phyloP scores from a whole-genome alignment of 2,113 vertebrate genomes.

The Poeciliopsis turrubarensis region DNA sequence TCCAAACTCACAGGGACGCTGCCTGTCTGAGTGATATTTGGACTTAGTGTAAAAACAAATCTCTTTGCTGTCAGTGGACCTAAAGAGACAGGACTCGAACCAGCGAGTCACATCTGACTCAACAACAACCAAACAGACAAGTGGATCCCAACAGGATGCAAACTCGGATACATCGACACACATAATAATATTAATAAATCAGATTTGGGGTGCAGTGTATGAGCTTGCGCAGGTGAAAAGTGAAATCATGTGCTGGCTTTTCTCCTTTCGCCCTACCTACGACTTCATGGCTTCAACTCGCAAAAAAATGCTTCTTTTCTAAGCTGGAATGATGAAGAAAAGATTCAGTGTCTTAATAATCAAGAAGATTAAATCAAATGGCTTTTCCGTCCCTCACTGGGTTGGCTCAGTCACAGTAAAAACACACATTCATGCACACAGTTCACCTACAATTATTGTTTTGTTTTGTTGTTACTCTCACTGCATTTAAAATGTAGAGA shows the following conservation, averaged over 20 bases:
- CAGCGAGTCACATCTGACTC: conserved; percentile 58
- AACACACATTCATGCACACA: conserved; percentile 30
- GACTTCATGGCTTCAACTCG: conserved; percentile 50
- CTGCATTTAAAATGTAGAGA: conserved; percentile 9
- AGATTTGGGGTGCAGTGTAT: not conserved
- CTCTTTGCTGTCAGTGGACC: conserved; percentile 54
- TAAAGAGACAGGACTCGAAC: conserved; percentile 57
- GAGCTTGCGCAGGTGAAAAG: conserved; percentile 15
- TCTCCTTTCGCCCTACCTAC: not conserved
- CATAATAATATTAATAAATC: conserved; percentile 11
- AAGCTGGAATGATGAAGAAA: conserved; percentile 31
- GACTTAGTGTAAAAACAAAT: conserved; percentile 45
- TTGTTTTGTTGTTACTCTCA: not conserved
- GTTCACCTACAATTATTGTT: conserved; percentile 1
- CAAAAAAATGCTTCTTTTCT: conserved; percentile 26
- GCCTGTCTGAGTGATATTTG: conserved; percentile 20
- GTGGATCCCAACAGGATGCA: conserved; percentile 23
- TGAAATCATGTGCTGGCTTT: conserved; percentile 42
- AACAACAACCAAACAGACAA: conserved; percentile 18
- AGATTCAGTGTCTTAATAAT: conserved; percentile 37
- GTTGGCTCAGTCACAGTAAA: conserved; percentile 69
- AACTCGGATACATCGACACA: conserved; percentile 22
- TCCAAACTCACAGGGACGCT: not conserved
- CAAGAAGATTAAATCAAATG: conserved; percentile 57
- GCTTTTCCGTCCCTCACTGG: conserved; percentile 56